phyloP scores from a whole-genome alignment of 2,888 invertebrate species.

The Augochlorella aurata region DNA sequence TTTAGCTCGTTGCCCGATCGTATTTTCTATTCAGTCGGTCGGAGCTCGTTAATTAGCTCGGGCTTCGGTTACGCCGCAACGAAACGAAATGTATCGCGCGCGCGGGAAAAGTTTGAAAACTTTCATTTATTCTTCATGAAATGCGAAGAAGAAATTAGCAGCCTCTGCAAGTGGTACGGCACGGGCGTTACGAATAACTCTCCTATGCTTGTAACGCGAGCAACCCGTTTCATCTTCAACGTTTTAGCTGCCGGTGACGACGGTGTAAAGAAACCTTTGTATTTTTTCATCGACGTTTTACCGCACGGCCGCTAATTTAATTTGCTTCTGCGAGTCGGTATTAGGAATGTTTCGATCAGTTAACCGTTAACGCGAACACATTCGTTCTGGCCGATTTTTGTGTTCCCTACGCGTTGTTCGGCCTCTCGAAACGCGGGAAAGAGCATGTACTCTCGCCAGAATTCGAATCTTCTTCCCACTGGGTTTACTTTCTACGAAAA shows the following conservation, averaged over 20 bases:
- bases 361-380: not conserved
- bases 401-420: not conserved
- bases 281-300: not conserved
- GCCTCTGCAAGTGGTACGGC: not conserved
- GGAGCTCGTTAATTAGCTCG: not conserved
- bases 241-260: not conserved
- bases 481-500: conserved; percentile 75
- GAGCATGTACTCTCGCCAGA: conserved; percentile 40
- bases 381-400: conserved; percentile 11
- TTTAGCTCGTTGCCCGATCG: not conserved
- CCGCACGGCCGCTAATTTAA: not conserved
- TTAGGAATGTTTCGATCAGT: not conserved
- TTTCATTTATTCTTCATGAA: not conserved
- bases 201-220: not conserved
- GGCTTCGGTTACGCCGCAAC: not conserved
- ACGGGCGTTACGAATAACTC: not conserved
- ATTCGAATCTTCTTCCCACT: conserved; percentile 53
- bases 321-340: not conserved
- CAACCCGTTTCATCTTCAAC: not conserved
- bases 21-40: not conserved
- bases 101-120: not conserved
- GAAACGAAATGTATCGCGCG: not conserved
- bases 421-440: conserved; percentile 20
- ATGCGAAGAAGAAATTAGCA: not conserved
- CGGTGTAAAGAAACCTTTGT: not conserved